A percentile compares a stretch with the other conserved stretches of the same genome.
Evolutionary conservation across 2,888 invertebrate species (phyloP).

Genomic region (Drosophila austrosaltans): DNA sequence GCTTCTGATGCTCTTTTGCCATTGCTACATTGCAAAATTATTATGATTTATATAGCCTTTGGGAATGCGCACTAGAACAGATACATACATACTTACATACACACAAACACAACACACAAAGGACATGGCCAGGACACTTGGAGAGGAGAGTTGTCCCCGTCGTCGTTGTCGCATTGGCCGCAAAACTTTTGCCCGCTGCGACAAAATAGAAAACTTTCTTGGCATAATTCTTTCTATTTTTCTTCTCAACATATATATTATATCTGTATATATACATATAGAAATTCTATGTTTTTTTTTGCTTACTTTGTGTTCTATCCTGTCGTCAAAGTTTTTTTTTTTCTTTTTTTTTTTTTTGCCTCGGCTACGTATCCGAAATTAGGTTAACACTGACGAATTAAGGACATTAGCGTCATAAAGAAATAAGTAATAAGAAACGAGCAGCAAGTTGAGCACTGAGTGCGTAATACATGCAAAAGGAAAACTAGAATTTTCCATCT

Average conservation of each 20-base stretch:
- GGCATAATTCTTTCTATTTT: conserved; percentile 73
- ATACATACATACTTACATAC: conserved; percentile 31
- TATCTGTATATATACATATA: background rate
- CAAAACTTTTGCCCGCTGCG: conserved; percentile 76
- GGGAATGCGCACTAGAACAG: conserved; percentile 74
- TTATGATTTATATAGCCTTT: conserved; percentile 79
- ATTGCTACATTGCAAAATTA: conserved; percentile 79
- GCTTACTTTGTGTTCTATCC: conserved; percentile 28
- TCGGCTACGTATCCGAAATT: conserved; percentile 63
- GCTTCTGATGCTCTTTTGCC: conserved; percentile 63
- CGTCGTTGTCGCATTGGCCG: conserved; percentile 75
- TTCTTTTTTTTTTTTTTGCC: conserved; percentile 45
- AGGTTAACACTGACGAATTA: conserved; percentile 79
- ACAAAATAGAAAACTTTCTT: conserved; percentile 79
- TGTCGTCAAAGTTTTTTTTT: conserved; percentile 54
- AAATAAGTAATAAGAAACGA: conserved; percentile 77
- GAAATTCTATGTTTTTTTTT: background rate
- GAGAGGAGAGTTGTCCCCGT: conserved; percentile 32
- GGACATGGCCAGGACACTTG: conserved; percentile 60
- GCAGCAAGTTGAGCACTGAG: conserved; percentile 65
- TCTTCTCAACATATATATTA: conserved; percentile 21
- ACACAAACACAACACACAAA: conserved; percentile 60
- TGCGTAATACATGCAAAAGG: conserved; percentile 58
- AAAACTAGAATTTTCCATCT: conserved; percentile 25
- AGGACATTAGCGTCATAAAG: conserved; percentile 80